A percentile compares a stretch with the other conserved stretches of the same genome.
These are phyloP conservation scores for Tolypeutes matacus DNA, from an alignment of 2,797 vertebrate genomes.

Conservation along the genomic window DNA sequence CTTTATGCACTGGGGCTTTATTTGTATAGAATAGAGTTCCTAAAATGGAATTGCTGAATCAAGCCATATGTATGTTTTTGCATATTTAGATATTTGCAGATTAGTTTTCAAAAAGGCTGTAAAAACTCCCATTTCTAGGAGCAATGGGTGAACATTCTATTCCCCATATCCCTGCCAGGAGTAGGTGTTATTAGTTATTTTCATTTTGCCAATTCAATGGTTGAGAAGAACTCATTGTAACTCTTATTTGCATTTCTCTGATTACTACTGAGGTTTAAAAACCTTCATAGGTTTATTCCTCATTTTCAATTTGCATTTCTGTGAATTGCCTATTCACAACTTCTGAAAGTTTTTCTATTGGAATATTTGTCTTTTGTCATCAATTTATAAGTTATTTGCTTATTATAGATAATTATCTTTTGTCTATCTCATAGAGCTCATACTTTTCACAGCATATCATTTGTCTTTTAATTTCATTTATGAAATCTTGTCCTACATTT, in stretches of 20 bases:
- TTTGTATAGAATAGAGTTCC: neutral
- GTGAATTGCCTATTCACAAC: constrained; percentile 8
- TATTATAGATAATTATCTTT: neutral
- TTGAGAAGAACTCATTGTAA: neutral
- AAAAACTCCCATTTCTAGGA: neutral
- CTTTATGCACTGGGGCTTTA: neutral
- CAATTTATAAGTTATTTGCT: neutral
- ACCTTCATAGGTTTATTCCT: neutral
- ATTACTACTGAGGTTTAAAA: constrained; percentile 1
- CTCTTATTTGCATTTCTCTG: neutral
- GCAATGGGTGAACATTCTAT: neutral
- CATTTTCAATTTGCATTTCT: constrained; percentile 12
- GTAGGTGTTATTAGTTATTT: neutral
- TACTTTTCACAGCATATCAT: constrained; percentile 4
- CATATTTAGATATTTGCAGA: neutral
- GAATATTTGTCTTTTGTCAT: neutral
- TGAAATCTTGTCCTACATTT: constrained; percentile 26
- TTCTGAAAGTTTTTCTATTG: neutral
- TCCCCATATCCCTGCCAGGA: neutral
- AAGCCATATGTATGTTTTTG: neutral
- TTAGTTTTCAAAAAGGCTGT: neutral
- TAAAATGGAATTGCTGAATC: neutral
- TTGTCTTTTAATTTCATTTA: neutral
- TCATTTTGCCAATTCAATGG: neutral
- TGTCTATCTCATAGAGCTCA: neutral